Conservation (phyloP, 2,888 invertebrate species). For the Odontocerum albicorne region DNA sequence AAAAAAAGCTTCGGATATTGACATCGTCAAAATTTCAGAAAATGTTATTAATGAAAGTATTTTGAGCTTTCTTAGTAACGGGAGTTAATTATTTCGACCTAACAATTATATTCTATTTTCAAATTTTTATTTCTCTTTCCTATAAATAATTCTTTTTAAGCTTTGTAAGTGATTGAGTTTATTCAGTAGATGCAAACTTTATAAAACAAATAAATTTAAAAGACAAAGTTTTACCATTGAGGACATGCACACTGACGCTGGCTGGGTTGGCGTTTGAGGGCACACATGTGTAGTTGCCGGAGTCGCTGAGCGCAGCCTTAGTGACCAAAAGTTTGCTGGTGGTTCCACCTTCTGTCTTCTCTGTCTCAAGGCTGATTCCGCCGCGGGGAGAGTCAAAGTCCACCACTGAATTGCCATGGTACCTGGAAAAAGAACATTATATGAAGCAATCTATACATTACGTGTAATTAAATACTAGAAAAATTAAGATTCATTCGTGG, state of each 20-base stretch:
- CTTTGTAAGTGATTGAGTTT: no score
- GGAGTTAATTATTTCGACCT: no score
- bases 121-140: no score
- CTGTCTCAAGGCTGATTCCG: conserved; percentile 86
- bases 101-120: no score
- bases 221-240: conserved; percentile 66
- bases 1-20: no score
- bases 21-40: no score
- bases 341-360: conserved; percentile 83
- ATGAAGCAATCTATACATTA: not conserved
- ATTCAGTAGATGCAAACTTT: no score
- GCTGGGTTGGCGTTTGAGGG: conserved; percentile 83
- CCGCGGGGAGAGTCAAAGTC: conserved; percentile 84
- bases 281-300: conserved; percentile 89
- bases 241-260: conserved; percentile 80
- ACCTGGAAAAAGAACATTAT: conserved; percentile 58
- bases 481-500: no score
- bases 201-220: no score
- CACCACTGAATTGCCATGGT: conserved; percentile 78
- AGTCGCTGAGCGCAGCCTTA: conserved; percentile 81
- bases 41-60: no score
- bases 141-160: no score
- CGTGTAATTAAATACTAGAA: not conserved
- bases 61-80: no score
- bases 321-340: conserved; percentile 85